phyloP scores from a whole-genome alignment of 2,797 vertebrate species.

The Argya squamiceps region DNA sequence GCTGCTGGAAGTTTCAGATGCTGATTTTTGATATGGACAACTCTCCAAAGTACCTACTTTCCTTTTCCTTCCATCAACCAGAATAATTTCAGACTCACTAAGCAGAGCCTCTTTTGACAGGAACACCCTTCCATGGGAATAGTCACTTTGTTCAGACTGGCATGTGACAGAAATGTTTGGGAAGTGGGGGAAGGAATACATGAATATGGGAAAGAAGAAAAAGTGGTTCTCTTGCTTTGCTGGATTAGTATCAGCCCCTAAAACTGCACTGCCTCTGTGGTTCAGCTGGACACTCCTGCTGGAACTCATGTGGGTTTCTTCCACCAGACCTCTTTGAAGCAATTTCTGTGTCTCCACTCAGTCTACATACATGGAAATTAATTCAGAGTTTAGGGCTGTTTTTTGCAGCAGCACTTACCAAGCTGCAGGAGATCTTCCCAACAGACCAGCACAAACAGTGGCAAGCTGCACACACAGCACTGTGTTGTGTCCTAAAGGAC shows the following conservation, averaged over 20 bases:
- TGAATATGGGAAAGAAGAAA: neutral
- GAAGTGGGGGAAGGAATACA: fast-evolving
- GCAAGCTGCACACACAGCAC: neutral
- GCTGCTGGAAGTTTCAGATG: neutral
- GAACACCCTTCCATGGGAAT: neutral
- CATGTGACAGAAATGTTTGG: neutral
- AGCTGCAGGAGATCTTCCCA: neutral
- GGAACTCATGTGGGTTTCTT: neutral
- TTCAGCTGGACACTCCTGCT: neutral
- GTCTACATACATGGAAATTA: neutral
- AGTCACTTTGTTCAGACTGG: neutral
- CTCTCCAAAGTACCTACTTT: neutral
- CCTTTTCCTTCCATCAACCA: neutral
- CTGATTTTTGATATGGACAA: neutral
- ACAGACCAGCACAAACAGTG: neutral
- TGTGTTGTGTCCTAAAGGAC: neutral
- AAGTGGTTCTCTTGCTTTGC: neutral
- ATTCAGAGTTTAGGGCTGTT: neutral
- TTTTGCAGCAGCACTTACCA: neutral
- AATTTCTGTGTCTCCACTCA: neutral
- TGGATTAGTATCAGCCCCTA: neutral
- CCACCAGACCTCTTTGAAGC: fast-evolving
- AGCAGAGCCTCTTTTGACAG: neutral
- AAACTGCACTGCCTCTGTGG: neutral
- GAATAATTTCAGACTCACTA: neutral